phyloP scores from a whole-genome alignment of 2,797 vertebrate genomes.

The Periophthalmus magnuspinnatus region DNA sequence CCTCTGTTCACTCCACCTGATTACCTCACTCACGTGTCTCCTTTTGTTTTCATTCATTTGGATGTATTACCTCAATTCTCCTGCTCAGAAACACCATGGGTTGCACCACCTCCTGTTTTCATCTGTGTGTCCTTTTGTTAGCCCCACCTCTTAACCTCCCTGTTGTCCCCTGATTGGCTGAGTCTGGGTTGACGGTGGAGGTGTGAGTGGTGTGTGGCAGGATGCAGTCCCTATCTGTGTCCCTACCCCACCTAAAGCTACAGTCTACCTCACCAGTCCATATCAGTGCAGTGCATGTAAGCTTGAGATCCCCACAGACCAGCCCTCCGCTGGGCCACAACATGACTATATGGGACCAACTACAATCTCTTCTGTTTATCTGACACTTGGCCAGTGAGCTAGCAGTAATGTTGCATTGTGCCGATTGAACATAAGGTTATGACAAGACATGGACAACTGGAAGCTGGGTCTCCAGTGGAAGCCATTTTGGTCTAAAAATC shows the following conservation, averaged over 20 bases:
- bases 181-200: constrained; percentile 17
- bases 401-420: constrained; percentile 16
- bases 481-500: constrained; percentile 41
- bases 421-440: constrained; percentile 31
- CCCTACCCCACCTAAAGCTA: constrained; percentile 37
- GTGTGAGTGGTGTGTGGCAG: constrained; percentile 23
- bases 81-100: constrained; percentile 15
- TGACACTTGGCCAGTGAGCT: constrained; percentile 10
- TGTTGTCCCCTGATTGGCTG: constrained; percentile 25
- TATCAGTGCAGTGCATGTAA: constrained; percentile 13
- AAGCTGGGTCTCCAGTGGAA: constrained; percentile 43
- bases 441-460: constrained; percentile 22
- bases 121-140: background rate
- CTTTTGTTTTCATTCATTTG: constrained; percentile 22
- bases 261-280: constrained; percentile 71
- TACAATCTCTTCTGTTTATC: constrained; percentile 14
- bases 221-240: constrained; percentile 26
- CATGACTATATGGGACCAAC: constrained; percentile 54
- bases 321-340: background rate
- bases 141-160: constrained; percentile 19
- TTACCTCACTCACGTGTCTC: constrained; percentile 17
- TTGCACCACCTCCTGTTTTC: constrained; percentile 30
- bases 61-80: constrained; percentile 43
- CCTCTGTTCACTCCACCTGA: constrained; percentile 5
- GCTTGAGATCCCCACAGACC: background rate